Evolutionary conservation across 2,113 vertebrate species (phyloP).

Genomic region (Phodopus roborovskii): DNA sequence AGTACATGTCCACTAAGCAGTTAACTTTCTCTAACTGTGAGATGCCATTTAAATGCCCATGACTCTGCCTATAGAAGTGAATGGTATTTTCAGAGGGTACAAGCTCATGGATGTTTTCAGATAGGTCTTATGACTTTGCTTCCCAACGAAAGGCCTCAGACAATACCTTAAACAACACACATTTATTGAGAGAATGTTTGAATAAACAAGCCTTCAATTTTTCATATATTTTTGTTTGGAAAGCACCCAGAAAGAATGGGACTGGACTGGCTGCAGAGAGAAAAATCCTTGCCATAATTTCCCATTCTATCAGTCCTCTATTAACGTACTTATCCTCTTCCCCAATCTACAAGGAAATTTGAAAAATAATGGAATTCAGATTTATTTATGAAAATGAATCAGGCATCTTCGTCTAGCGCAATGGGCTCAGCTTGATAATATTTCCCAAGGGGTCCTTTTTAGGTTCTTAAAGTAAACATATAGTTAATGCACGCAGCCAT

Average conservation of each 20-base stretch:
- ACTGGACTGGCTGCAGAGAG: background rate
- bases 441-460: conserved; percentile 50
- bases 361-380: conserved; percentile 79
- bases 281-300: conserved; percentile 65
- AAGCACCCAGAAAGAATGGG: conserved; percentile 35
- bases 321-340: conserved; percentile 74
- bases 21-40: background rate
- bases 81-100: background rate
- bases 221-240: conserved; percentile 66
- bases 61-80: background rate
- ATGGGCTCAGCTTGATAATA: conserved; percentile 51
- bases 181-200: conserved; percentile 43
- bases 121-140: background rate
- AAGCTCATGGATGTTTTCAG: background rate
- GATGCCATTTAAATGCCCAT: background rate
- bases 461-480: conserved; percentile 74
- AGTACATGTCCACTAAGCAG: background rate
- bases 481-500: conserved; percentile 49
- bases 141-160: background rate
- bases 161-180: conserved; percentile 1
- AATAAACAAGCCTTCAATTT: conserved; percentile 57
- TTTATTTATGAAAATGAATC: conserved; percentile 81
- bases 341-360: conserved; percentile 76
- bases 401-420: conserved; percentile 65
- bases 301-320: conserved; percentile 70